Evolutionary conservation across 1,140 invertebrate genomes (phyloP).

Genomic region (Ylistrum balloti): DNA sequence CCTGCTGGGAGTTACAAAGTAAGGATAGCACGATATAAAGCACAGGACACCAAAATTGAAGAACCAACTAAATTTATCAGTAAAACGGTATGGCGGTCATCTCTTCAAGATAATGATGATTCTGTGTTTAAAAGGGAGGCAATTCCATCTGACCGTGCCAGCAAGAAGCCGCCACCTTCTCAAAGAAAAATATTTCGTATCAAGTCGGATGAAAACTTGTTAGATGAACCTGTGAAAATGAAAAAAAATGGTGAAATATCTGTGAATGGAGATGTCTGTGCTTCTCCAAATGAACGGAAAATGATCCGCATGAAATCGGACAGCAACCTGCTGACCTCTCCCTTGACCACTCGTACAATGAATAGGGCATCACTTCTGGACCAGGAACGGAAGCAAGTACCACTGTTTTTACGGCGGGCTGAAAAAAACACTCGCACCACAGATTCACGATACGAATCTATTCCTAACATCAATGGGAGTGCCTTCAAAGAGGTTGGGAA

Average conservation of each 20-base stretch:
- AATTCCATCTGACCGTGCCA: neutral
- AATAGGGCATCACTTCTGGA: neutral
- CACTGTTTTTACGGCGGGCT: neutral
- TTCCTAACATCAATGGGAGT: neutral
- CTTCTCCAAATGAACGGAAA: neutral
- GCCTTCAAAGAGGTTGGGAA: neutral
- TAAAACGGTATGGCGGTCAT: neutral
- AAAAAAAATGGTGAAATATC: neutral
- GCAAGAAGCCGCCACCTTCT: neutral
- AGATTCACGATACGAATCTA: neutral
- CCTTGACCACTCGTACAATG: neutral
- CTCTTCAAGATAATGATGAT: neutral
- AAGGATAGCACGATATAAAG: neutral
- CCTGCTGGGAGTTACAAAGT: neutral
- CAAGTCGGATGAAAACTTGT: slow-evolving; percentile 3
- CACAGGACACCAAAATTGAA: neutral
- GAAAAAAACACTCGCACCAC: neutral
- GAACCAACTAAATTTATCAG: neutral
- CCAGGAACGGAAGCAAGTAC: neutral
- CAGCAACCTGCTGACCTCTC: neutral
- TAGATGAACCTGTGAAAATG: neutral
- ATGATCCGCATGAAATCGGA: neutral
- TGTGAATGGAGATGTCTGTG: neutral
- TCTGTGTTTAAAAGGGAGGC: neutral
- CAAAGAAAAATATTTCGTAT: neutral